Evolutionary conservation across 2,113 vertebrate species (phyloP), one percentile per base, ranked within the genome.

Genomic region (Passer montanus): DNA sequence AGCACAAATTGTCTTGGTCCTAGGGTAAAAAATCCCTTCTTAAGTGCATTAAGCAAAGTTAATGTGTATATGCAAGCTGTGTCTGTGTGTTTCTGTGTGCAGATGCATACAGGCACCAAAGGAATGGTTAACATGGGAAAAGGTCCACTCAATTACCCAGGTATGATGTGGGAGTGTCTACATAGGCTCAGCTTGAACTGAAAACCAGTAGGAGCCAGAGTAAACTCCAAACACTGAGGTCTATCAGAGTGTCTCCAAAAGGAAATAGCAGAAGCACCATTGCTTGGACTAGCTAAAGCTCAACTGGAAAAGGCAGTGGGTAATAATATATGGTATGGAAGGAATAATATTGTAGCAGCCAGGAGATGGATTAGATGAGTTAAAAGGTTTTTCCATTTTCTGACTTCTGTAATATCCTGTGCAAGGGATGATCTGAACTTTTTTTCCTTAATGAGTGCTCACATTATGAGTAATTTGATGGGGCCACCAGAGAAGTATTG

Each of bases 321-420:
- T 93, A 82, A 91, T 95, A 93, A 93, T 95, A 93, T 89, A 87
- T 83, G 84, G 84, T 93, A 96, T 93, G 94, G 85, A 96, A 96
- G 85, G 82, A 96, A 93, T 96, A 96, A 96, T 93, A 90, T 59
- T 96, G 82, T 95, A 88, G 88, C 85, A 92, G 95, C 90, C 94
- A 93, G 87, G 68, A 87, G 63, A 91, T 86, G 85, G 92, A 95
- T 96, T 95, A 96, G 93, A 94, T 72, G 85, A 96, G 92, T 91
- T 96, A 59, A 96, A 96, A 94, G 93, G 92, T 96, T 97, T 97
- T 96, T 97, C 95, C 95, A 92, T 96, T 93, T 96, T 96, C 94
- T 97, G 95, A 87, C 93, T 96, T 94, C 83, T 93, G 79, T 86
- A 96, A 97, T 96, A 96, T 96, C 93, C 94, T 95, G 94, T 90